Percentiles rank a stretch among this genome's conserved stretches.
Conservation (phyloP, 2,113 vertebrate genomes). For the Etheostoma spectabile region DNA sequence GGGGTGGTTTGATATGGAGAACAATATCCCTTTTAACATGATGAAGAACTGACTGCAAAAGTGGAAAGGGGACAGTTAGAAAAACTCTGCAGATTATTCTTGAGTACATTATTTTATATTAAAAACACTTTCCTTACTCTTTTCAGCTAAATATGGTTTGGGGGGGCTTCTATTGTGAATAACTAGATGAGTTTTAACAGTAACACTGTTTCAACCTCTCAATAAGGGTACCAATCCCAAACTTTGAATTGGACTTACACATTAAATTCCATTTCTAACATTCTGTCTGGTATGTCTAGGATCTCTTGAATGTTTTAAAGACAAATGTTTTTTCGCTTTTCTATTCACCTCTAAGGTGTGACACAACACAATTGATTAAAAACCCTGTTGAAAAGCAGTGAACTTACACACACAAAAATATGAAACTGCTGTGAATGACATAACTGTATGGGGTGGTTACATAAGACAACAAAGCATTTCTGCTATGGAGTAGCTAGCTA, state of each 20-base stretch:
- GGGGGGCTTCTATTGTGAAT: not conserved
- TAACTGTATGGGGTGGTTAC: slow-evolving; percentile 50
- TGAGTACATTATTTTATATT: not conserved
- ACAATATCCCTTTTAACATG: slow-evolving; percentile 51
- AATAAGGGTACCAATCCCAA: slow-evolving; percentile 1
- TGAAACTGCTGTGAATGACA: slow-evolving; percentile 52
- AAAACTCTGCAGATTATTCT: not conserved
- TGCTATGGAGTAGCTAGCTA: not conserved
- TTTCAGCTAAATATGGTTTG: not conserved
- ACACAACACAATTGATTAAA: slow-evolving; percentile 25
- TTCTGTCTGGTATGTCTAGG: not conserved
- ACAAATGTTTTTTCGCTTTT: not conserved
- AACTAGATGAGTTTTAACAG: not conserved
- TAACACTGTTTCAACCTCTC: not conserved
- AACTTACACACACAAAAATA: slow-evolving; percentile 31
- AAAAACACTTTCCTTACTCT: not conserved
- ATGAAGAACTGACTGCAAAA: slow-evolving; percentile 26
- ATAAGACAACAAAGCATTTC: slow-evolving; percentile 42
- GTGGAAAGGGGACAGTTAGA: slow-evolving; percentile 6
- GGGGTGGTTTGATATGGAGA: slow-evolving; percentile 43
- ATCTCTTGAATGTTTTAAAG: not conserved
- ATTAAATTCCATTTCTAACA: not conserved
- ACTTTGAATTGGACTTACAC: not conserved
- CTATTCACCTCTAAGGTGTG: slow-evolving; percentile 15
- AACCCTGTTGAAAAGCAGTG: slow-evolving; percentile 20